Evolutionary conservation across 2,888 invertebrate genomes (phyloP).

Genomic region (Acanthosepion lycidas): DNA sequence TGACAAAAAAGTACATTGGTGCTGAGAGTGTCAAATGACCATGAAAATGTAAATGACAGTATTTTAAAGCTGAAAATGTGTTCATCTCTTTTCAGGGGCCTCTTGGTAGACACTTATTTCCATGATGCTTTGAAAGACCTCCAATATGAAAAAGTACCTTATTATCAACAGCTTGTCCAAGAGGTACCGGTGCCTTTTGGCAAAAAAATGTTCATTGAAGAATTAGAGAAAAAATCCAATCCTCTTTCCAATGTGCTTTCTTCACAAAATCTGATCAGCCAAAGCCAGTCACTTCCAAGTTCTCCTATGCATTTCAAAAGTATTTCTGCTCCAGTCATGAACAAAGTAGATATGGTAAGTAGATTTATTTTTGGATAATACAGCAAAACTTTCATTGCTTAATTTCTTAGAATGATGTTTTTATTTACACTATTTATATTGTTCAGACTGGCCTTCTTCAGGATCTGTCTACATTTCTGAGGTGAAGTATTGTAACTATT

Average conservation of each 20-base stretch:
- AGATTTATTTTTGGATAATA: background rate
- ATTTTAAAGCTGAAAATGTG: background rate
- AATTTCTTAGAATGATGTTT: too few species aligned
- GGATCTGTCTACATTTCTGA: too few species aligned
- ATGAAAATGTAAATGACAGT: background rate
- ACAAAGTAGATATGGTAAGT: background rate
- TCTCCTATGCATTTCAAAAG: background rate
- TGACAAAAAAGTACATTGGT: too few species aligned
- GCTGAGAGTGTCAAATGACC: background rate
- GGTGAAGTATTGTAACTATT: too few species aligned
- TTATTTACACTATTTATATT: too few species aligned
- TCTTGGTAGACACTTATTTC: constrained; percentile 72
- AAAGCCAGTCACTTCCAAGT: background rate
- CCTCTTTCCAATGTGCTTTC: background rate
- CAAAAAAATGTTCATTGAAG: background rate
- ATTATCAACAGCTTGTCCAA: constrained; percentile 69
- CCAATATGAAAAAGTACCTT: constrained; percentile 69
- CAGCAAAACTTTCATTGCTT: too few species aligned
- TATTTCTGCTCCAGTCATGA: background rate
- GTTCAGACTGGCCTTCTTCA: too few species aligned
- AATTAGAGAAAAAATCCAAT: background rate
- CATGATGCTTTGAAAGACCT: constrained; percentile 67
- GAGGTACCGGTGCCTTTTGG: constrained; percentile 36
- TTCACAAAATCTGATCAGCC: background rate
- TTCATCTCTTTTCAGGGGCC: constrained; percentile 60